These are phyloP conservation scores for Sipha flava DNA, from an alignment of 1,140 invertebrate species.

Conservation along the genomic window DNA sequence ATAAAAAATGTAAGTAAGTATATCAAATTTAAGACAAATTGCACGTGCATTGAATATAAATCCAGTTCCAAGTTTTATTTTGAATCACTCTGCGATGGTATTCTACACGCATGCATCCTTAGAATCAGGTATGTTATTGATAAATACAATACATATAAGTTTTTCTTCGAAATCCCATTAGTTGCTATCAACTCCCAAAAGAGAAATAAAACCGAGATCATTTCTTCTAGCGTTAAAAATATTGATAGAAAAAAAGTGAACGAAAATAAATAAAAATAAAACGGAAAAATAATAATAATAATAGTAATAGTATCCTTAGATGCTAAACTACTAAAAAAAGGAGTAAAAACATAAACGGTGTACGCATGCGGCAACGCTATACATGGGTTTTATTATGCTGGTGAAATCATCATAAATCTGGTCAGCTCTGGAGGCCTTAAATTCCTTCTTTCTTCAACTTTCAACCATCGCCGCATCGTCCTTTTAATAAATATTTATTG, in stretches of 20 bases:
- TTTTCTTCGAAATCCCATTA: not conserved
- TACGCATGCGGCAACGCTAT: not conserved
- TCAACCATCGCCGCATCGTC: not conserved
- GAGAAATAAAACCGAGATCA: not conserved
- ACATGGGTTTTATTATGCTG: conserved; percentile 23
- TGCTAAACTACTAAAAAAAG: not conserved
- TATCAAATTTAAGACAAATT: too few species aligned
- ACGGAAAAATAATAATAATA: not conserved
- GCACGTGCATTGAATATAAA: not conserved
- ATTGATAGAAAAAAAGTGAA: not conserved
- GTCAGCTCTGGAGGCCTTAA: conserved; percentile 21
- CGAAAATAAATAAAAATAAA: not conserved
- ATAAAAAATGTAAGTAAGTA: too few species aligned
- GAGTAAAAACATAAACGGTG: conserved; percentile 3
- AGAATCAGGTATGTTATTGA: not conserved
- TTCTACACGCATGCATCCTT: not conserved
- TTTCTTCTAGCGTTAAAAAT: not conserved
- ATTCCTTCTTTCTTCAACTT: conserved; percentile 10
- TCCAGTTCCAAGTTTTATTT: not conserved
- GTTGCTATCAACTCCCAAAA: not conserved
- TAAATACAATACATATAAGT: not conserved
- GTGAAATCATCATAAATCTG: conserved; percentile 30
- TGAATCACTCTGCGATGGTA: not conserved
- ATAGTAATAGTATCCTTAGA: not conserved
- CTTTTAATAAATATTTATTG: conserved; percentile 32